A percentile compares a stretch with the other conserved stretches of the same genome.
Evolutionary conservation across 2,888 invertebrate species (phyloP).

Genomic region (Troilus luridus): DNA sequence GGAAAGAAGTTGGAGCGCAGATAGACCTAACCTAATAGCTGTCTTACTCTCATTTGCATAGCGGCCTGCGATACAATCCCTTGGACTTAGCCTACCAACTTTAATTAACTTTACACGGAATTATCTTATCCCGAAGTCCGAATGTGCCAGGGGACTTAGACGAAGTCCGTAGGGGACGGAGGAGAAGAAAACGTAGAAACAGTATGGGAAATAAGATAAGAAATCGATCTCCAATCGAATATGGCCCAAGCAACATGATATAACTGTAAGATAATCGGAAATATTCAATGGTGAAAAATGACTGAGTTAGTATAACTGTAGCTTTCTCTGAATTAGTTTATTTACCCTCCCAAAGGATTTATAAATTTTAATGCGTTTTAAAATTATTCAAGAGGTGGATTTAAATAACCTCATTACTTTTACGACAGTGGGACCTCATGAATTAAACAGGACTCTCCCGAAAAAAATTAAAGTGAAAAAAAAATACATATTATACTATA

Average conservation of each 20-base stretch:
- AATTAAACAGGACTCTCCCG: background rate
- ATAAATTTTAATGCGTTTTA: background rate
- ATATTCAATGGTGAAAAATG: background rate
- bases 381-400: background rate
- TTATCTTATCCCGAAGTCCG: background rate
- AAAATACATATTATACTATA: background rate
- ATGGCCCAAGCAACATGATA: background rate
- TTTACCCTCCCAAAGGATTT: background rate
- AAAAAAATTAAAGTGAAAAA: background rate
- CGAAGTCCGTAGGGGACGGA: background rate
- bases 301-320: background rate
- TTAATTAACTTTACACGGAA: conserved; percentile 35
- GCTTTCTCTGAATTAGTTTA: background rate
- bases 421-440: background rate
- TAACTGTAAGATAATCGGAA: background rate
- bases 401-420: background rate
- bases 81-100: background rate
- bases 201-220: background rate
- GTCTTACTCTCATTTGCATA: conserved; percentile 24
- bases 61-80: background rate
- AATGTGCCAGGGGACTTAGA: background rate
- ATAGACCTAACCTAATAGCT: background rate
- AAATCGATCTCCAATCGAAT: background rate
- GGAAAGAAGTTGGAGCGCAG: background rate
- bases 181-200: background rate